Base-by-base conservation (phyloP, 1,140 invertebrate genomes). In the Rhopalosiphum maidis region DNA sequence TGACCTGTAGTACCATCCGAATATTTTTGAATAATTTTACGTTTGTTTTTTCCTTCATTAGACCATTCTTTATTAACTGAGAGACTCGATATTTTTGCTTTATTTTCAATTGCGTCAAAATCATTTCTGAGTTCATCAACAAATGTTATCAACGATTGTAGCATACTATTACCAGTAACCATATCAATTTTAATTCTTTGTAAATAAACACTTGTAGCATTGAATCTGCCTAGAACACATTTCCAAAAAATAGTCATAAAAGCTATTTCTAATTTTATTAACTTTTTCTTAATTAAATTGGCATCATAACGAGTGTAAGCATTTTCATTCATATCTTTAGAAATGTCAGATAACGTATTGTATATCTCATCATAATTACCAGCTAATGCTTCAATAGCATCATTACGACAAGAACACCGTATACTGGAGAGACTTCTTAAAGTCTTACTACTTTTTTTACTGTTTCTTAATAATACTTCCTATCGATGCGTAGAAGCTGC, bases 201-300 rank as follows among this genome's bases (percentile, higher is more conserved):
- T 82, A 82, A 82, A 82, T 82, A 82, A 35, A 82, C 77, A 82
- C 77, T 82, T 37, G 35, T 82, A 82, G 35, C 77, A 82, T 77
- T 77, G 30, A 35, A 77, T 82, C 77, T 82, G 35, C n/a, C n/a
- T 82, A 82, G 18, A 21, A 82, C 77, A 35, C 77, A 21, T 82
- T 82, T 35, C 35, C 15, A 21, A 82, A 82, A 82, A 82, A 35
- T 37, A 35, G 15, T 77, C 68, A 37, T 82, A 82, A 82, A 37
- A 82, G 77, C 77, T 35, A 18, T 87, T 87, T 87, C 85, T 46
- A 46, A 87, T 43, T 87, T 87, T 46, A 87, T 87, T 87, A 87
- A 87, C 43, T 87, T 87, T 87, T 87, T 87, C 43, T 46, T 87
- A 87, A 87, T 87, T 87, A 43, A 86, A 86, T 86, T n/a, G 25